Percentiles rank a stretch among this genome's conserved stretches.
Evolutionary conservation across 2,888 invertebrate genomes (phyloP).

Genomic region (Sesia apiformis): DNA sequence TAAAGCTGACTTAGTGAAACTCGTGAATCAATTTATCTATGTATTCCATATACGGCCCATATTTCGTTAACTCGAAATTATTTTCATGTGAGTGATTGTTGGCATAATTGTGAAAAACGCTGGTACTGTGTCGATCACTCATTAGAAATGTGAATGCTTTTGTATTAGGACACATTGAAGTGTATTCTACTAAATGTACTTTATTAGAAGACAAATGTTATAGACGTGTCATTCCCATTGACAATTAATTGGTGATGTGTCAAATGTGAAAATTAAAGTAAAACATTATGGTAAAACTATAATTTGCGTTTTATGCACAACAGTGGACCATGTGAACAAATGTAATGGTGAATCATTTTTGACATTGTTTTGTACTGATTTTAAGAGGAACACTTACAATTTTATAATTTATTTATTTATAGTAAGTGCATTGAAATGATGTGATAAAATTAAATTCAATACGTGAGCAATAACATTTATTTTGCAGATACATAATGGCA

Average conservation of each 20-base stretch:
- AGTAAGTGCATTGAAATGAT: slow-evolving; percentile 61
- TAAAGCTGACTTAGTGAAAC: slow-evolving; percentile 44
- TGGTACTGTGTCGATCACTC: slow-evolving; percentile 38
- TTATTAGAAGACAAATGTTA: slow-evolving; percentile 55
- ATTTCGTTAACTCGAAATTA: slow-evolving; percentile 36
- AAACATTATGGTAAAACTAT: slow-evolving; percentile 50
- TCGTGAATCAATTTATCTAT: slow-evolving; percentile 30
- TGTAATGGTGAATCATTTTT: slow-evolving; percentile 62
- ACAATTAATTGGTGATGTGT: slow-evolving; percentile 63
- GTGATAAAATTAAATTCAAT: slow-evolving; percentile 59
- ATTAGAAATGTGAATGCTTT: slow-evolving; percentile 39
- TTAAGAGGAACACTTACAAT: slow-evolving; percentile 63
- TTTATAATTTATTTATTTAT: slow-evolving; percentile 70
- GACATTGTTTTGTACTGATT: slow-evolving; percentile 62
- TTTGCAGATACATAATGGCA: slow-evolving; percentile 43
- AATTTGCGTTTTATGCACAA: slow-evolving; percentile 64
- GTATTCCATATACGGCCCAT: slow-evolving; percentile 22
- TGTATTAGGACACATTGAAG: slow-evolving; percentile 43
- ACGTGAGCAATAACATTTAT: slow-evolving; percentile 42
- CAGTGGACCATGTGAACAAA: slow-evolving; percentile 69
- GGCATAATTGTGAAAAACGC: slow-evolving; percentile 24
- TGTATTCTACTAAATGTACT: slow-evolving; percentile 58
- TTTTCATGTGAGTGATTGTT: slow-evolving; percentile 45
- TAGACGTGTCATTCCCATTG: slow-evolving; percentile 55
- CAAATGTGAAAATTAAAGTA: slow-evolving; percentile 47